phyloP scores from a whole-genome alignment of 2,113 vertebrate genomes.

The Mesembrinibis cayennensis region DNA sequence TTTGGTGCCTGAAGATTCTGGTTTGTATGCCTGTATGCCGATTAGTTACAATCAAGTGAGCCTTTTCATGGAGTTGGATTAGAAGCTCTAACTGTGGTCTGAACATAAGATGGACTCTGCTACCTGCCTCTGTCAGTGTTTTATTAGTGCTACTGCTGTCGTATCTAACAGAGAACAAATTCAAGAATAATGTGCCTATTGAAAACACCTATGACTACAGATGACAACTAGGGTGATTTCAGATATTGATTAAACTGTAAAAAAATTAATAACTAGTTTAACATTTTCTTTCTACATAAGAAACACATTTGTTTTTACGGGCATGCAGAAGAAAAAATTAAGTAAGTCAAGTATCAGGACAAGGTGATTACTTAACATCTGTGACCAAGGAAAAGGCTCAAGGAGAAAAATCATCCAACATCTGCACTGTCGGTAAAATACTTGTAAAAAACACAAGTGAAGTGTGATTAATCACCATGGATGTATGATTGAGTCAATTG shows the following conservation, averaged over 20 bases:
- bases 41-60: slow-evolving; percentile 17
- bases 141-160: slow-evolving; percentile 47
- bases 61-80: slow-evolving; percentile 21
- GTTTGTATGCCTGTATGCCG: neutral
- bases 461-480: slow-evolving; percentile 86
- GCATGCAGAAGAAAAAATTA: slow-evolving; percentile 62
- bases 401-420: slow-evolving; percentile 80
- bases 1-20: neutral
- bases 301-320: slow-evolving; percentile 71
- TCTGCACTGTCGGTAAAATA: slow-evolving; percentile 82
- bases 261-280: slow-evolving; percentile 68
- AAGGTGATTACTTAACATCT: slow-evolving; percentile 85
- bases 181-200: slow-evolving; percentile 32
- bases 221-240: slow-evolving; percentile 60
- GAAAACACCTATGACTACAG: slow-evolving; percentile 63
- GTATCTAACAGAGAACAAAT: slow-evolving; percentile 31
- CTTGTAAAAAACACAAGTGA: slow-evolving; percentile 82
- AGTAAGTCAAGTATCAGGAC: slow-evolving; percentile 77
- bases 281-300: slow-evolving; percentile 67
- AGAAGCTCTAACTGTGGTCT: slow-evolving; percentile 23
- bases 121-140: slow-evolving; percentile 20
- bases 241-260: slow-evolving; percentile 67
- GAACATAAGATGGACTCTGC: slow-evolving; percentile 23
- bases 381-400: slow-evolving; percentile 83
- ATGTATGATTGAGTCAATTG: slow-evolving; percentile 87